Conservation (phyloP, 2,797 vertebrate genomes). For the Brachymystax lenok region DNA sequence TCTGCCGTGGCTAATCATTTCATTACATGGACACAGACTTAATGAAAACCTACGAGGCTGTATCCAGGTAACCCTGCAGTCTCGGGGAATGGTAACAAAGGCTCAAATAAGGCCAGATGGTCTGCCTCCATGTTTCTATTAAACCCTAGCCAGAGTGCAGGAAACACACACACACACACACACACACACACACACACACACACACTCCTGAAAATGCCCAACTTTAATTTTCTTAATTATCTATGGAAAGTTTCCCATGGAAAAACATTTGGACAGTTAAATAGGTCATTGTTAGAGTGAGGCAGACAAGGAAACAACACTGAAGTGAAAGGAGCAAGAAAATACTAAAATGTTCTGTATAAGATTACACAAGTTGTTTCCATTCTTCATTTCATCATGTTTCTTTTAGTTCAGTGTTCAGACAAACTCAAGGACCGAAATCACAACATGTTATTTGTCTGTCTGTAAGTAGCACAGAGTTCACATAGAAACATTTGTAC, state of each 20-base stretch:
- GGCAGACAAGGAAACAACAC: neutral
- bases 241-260: conserved; percentile 32
- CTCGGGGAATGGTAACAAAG: conserved; percentile 29
- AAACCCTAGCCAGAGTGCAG: neutral
- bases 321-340: neutral
- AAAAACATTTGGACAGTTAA: neutral
- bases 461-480: conserved; percentile 24
- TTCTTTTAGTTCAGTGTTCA: neutral
- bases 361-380: no score
- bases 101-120: conserved; percentile 48
- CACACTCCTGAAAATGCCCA: conserved; percentile 17
- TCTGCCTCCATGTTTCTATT: conserved; percentile 39
- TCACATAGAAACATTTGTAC: conserved; percentile 6
- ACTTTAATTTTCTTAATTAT: conserved; percentile 26
- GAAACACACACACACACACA: neutral
- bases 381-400: neutral
- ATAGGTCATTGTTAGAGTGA: neutral
- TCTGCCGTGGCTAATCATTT: conserved; percentile 49
- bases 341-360: neutral
- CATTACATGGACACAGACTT: conserved; percentile 35
- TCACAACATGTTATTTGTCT: conserved; percentile 7
- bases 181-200: no score
- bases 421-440: neutral
- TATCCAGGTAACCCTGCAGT: conserved; percentile 19
- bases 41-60: conserved; percentile 26